Evolutionary conservation across 92 coral and sea anemone species (phyloP), one percentile per base, ranked within the genome.

Genomic region (Zoanthus sociatus): DNA sequence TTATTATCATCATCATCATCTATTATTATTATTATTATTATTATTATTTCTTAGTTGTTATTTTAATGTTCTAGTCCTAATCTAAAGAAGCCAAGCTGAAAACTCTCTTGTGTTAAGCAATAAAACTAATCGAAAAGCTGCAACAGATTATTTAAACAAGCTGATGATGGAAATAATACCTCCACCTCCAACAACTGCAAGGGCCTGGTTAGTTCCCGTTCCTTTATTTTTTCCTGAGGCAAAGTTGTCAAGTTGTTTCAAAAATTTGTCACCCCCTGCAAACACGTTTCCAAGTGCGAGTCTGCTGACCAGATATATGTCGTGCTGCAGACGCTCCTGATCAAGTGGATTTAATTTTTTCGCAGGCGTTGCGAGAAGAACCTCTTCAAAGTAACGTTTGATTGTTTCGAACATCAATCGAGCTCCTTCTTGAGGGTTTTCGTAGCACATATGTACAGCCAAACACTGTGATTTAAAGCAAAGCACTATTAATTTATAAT

Each of bases 341-440:
- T 94, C 95, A 60, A 89, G 78, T 47, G 91, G 86, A 0, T 90
- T 89, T 61, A 95, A 73, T 42, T 77, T 64, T 71, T 88, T 60
- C 69, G 87, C 74, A 9, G 93, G 92, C 7, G 81, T 77, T 33
- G 89, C 88, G 67, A 95, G 78, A 17, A 93, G 70, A 42, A 88
- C 91, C 32, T 93, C 96, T 5, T 86, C 66, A 21, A 95, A 87
- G 83, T 92, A 83, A 54, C 93, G 93, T 58, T 90, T 91, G 12
- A 94, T 94, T 50, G 93, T 92, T 50, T 93, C 93, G 56, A 90
- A 94, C 95, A 94, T 95, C 16, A 92, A 76, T 33, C 90, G 82
- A 44, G 95, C 95, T 31, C 96, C 98, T 89, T 96, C 98, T 50
- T 91, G 88, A 26, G 98, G 98, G 50, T 82, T 92, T 45, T 89